Evolutionary conservation across 2,797 vertebrate species (phyloP).

Genomic region (Sebastiscus tertius): DNA sequence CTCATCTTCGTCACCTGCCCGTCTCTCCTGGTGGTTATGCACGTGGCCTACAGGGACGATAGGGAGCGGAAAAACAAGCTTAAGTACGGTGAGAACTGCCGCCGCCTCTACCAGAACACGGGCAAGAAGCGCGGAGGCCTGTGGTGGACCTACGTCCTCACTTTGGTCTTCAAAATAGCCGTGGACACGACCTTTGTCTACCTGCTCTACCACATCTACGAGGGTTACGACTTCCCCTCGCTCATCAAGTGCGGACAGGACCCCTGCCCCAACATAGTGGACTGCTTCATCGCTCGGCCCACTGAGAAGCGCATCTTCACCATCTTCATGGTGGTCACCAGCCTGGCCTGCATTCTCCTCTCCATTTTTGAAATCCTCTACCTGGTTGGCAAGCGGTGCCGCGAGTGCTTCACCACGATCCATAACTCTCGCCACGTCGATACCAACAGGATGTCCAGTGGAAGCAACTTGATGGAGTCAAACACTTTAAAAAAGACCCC

Average conservation of each 20-base stretch:
- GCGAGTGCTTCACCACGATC: conserved; percentile 47
- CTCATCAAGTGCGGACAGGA: conserved; percentile 87
- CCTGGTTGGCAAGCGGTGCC: conserved; percentile 86
- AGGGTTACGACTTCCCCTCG: conserved; percentile 88
- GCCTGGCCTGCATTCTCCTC: conserved; percentile 86
- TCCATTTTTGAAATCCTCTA: conserved; percentile 87
- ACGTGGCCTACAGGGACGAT: conserved; percentile 92
- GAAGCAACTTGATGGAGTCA: conserved; percentile 61
- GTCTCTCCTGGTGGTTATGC: conserved; percentile 94
- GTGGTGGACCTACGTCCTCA: conserved; percentile 96
- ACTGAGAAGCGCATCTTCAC: conserved; percentile 93
- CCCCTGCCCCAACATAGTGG: conserved; percentile 91
- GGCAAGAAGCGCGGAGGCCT: conserved; percentile 93
- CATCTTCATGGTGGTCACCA: conserved; percentile 90
- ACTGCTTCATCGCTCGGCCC: conserved; percentile 91
- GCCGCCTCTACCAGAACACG: conserved; percentile 80
- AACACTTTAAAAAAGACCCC: conserved; percentile 32
- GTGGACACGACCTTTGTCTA: conserved; percentile 90
- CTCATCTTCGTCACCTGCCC: conserved; percentile 99
- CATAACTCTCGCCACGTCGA: conserved; percentile 35
- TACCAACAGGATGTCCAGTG: conserved; percentile 57
- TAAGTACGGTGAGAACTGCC: conserved; percentile 75
- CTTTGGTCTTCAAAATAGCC: conserved; percentile 87
- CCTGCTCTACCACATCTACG: conserved; percentile 89
- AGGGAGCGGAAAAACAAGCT: conserved; percentile 79